Base-by-base conservation (phyloP, 2,113 vertebrate species). In the Tympanuchus pallidicinctus region DNA sequence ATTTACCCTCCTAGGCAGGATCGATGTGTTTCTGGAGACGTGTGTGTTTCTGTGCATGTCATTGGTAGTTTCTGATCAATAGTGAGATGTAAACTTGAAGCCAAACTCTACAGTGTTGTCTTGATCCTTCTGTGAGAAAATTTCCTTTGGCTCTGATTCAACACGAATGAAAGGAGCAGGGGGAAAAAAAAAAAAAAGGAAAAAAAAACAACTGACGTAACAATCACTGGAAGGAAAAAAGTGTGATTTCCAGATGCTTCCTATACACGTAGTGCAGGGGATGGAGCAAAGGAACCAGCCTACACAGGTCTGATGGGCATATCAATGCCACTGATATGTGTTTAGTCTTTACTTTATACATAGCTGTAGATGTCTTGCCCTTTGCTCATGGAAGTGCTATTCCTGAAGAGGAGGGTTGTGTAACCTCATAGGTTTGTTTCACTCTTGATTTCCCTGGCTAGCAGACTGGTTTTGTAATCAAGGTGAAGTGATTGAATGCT, bases 1-100 rank as follows among this genome's bases (percentile, higher is more conserved):
- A 50, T 91, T 93, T 78, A 78, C 48, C 61, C 76, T 86, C 12
- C 79, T 47, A 65, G 79, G 57, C 47, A 90, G 73, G 69, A 86
- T 90, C 5, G 0, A 69, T 94, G 65, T 86, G 57, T 74, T 91
- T 88, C 82, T 72, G 63, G 25, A 90, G 60, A 82, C 38, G 30
- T 24, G 10, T 50, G 13, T 64, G 48, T 81, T 89, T 91, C 87
- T 89, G 22, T 76, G 15, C 52, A 20, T 72, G 74, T 48, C 59
- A 48, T 13, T 73, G 54, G 40, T 95, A 52, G 52, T 69, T 93
- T 86, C 73, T 57, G 69, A 91, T 94, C 61, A 1, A 91, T 93
- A 93, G 47, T 20, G n/a, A 40, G 70, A 83, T 82, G 80, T 65
- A 52, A 90, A 91, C 74, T 78, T 50, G 48, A 84, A 89, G 61